phyloP scores from a whole-genome alignment of 2,113 vertebrate species.

The Pandion haliaetus region DNA sequence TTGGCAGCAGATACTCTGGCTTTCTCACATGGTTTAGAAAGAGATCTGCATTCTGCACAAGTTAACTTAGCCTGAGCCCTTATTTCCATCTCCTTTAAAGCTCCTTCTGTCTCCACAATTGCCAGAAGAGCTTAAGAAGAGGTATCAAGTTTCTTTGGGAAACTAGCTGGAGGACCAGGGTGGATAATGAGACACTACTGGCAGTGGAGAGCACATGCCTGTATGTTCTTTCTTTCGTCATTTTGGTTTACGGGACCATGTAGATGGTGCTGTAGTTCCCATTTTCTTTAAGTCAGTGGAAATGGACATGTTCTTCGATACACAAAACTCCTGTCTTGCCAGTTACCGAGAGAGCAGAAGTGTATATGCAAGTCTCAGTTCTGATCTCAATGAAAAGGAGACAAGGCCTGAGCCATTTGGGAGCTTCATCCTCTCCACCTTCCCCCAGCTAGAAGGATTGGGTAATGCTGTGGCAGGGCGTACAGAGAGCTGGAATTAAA shows the following conservation, averaged over 20 bases:
- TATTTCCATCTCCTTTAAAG: neutral
- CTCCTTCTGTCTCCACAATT: neutral
- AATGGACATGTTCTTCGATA: neutral
- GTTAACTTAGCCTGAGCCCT: neutral
- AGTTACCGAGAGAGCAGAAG: neutral
- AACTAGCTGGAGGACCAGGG: neutral
- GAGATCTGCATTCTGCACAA: neutral
- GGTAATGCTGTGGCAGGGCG: neutral
- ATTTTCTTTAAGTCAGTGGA: neutral
- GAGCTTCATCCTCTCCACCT: neutral
- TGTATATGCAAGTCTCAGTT: neutral
- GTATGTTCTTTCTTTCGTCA: neutral
- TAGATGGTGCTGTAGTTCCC: neutral
- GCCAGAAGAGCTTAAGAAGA: neutral
- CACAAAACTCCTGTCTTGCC: neutral
- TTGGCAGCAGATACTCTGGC: neutral
- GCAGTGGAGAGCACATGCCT: neutral
- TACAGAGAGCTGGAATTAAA: neutral
- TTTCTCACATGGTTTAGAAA: neutral
- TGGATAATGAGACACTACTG: neutral
- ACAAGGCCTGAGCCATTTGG: neutral
- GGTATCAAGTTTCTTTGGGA: neutral
- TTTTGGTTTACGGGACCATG: neutral
- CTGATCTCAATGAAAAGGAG: neutral
- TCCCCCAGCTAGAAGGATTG: neutral